Base-by-base conservation (phyloP, 2,888 invertebrate genomes). In the Agrochola macilenta region DNA sequence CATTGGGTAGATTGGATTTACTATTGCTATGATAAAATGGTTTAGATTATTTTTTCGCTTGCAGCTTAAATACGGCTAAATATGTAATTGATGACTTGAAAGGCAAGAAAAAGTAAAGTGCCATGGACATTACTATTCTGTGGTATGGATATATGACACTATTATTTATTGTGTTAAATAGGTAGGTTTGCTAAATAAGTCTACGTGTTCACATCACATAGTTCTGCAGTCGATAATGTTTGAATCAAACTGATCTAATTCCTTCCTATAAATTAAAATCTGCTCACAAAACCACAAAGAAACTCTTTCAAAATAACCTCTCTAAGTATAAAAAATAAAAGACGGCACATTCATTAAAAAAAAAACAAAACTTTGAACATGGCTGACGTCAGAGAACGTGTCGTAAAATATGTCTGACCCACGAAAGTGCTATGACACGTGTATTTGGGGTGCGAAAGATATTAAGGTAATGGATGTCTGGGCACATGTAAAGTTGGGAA, bases 361-460 rank as follows among this genome's bases (percentile, higher is more conserved):
- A n/a, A n/a, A n/a, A n/a, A n/a, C n/a, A n/a, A n/a, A n/a, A n/a
- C n/a, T n/a, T n/a, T n/a, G n/a, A n/a, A n/a, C n/a, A n/a, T n/a
- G n/a, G n/a, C 60, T 9, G 52, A 60, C 60, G 46, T 69, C 76
- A 77, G 60, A 75, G 69, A 17, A 14, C 58, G 61, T 73, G 63
- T 78, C 72, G 63, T 78, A 79, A 86, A 84, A 86, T 77, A 77
- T 76, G 78, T 66, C 73, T 82, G 84, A 84, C 82, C 82, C 30
- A 77, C 74, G 71, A 70, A 74, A 69, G 68, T 65, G 35, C 20
- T 39, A 49, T 52, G 65, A 75, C 70, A 81, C 75, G 68, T 65
- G 60, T 75, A 70, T 64, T n/a, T 78, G 23, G 76, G 82, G 66
- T 81, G 86, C 72, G 68, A 79, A 79, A 76, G 68, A 60, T 86